Base-by-base conservation (phyloP, 2,113 vertebrate genomes). In the Hippocampus comes region DNA sequence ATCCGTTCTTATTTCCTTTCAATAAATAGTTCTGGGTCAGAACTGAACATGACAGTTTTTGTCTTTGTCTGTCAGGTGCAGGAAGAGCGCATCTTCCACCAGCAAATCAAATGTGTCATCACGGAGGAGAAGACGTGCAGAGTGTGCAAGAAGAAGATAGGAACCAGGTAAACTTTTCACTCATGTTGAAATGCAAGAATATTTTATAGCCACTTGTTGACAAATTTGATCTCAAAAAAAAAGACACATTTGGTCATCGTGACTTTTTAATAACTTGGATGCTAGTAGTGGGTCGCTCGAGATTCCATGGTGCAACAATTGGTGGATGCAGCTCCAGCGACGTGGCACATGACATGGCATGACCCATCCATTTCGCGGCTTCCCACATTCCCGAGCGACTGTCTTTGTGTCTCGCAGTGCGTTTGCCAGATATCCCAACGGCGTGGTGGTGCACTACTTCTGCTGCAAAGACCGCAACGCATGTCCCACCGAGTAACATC, bases 121-220 rank as follows among this genome's bases (percentile, higher is more conserved):
- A 99, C 97, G 0, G 97, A 99, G 71, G 97, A 99, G 82, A 99
- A 98, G 79, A 95, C 96, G 85, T 99, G 97, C 90, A 93, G 93
- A 83, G 97, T 99, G 23, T 99, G 97, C 84, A 99, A 96, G 90
- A 99, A 99, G 91, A 99, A 98, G 84, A 99, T 98, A 49, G 97
- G 97, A 67, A 99, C 97, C 91, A 99, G 97, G 97, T 98, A 83
- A 80, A 18, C 7, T 20, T 49, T 25, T 55, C 5, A 43, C 27
- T 53, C 34, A 18, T 18, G 15, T 49, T 49, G 9, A 43, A 43
- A 49, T 48, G 46, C 46, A 14, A 48, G 11, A 48, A 43, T 43
- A 43, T 43, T 43, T 43, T 11, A 43, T 43, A 3, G 42, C 11
- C 42, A 43, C 42, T 43, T 43, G 42, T 10, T 43, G 42, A 43